Evolutionary conservation across 2,888 invertebrate species (phyloP).

Genomic region (Macrophya annulata): DNA sequence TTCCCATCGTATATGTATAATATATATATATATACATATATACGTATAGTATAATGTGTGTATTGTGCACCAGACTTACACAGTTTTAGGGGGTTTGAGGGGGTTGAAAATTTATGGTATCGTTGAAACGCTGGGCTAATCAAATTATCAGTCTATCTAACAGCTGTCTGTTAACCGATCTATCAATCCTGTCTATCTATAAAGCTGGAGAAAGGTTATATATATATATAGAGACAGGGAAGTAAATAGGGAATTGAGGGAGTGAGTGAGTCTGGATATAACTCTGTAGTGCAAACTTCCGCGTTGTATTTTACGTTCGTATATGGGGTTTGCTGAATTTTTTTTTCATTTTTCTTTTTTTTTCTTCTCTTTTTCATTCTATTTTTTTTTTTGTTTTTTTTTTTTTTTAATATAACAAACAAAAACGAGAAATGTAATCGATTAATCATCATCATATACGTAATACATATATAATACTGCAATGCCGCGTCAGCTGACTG

Average conservation of each 20-base stretch:
- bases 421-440: background rate
- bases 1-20: too few relatives aligned
- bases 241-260: too few relatives aligned
- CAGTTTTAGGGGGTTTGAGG: background rate
- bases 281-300: slow-evolving; percentile 26
- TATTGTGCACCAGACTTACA: background rate
- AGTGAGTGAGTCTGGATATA: slow-evolving; percentile 2
- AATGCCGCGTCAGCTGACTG: background rate
- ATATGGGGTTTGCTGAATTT: background rate
- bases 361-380: too few relatives aligned
- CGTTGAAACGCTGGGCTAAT: background rate
- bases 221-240: too few relatives aligned
- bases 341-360: background rate
- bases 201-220: background rate
- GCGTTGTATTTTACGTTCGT: background rate
- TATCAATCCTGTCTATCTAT: slow-evolving; percentile 46
- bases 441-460: background rate
- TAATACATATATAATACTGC: too few relatives aligned
- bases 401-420: background rate
- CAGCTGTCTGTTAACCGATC: slow-evolving; percentile 35
- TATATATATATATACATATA: too few relatives aligned
- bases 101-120: background rate
- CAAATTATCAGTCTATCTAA: slow-evolving; percentile 19
- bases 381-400: too few relatives aligned
- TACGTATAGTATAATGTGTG: background rate